These are phyloP conservation scores for Chelmon rostratus DNA, from an alignment of 2,797 vertebrate species.

Conservation along the genomic window DNA sequence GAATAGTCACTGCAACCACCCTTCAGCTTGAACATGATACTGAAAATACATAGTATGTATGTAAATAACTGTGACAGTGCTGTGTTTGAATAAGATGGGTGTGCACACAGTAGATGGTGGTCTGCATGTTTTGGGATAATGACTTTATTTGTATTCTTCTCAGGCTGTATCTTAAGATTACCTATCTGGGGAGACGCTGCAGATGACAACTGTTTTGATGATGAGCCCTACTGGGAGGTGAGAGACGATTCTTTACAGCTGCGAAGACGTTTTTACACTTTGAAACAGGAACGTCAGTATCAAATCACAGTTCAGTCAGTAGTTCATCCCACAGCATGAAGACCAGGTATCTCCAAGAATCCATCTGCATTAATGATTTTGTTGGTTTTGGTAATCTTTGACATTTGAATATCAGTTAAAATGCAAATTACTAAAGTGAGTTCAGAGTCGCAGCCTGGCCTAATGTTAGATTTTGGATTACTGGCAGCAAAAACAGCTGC, in stretches of 20 bases:
- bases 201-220: constrained; percentile 95
- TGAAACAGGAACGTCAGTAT: background rate
- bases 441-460: background rate
- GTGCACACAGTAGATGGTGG: background rate
- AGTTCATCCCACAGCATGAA: background rate
- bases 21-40: background rate
- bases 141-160: constrained; percentile 15
- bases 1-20: background rate
- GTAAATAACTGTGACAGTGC: background rate
- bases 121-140: constrained; percentile 6
- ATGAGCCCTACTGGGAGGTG: constrained; percentile 96
- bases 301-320: background rate
- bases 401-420: background rate
- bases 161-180: constrained; percentile 92
- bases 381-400: constrained; percentile 4
- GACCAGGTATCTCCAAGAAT: background rate
- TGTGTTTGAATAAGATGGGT: background rate
- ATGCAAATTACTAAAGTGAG: background rate
- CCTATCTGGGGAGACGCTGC: constrained; percentile 93
- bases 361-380: background rate
- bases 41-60: background rate
- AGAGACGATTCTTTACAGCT: constrained; percentile 39
- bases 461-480: background rate
- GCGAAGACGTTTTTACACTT: background rate
- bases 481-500: background rate